Evolutionary conservation across 2,888 invertebrate genomes (phyloP), one percentile per base, ranked within the genome.

Genomic region (Chorisops tibialis): DNA sequence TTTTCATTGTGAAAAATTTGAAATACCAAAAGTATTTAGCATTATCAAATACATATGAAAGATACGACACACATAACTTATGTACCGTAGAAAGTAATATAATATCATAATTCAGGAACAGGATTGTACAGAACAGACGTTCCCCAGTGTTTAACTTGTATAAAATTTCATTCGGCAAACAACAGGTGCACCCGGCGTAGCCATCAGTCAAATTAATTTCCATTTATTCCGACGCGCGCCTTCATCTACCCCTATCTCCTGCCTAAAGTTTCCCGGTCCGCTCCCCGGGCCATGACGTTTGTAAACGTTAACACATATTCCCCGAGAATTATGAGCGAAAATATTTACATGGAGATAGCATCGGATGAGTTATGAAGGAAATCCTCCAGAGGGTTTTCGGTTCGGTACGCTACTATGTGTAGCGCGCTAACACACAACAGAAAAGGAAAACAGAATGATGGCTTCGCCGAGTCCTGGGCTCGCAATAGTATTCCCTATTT

Each of bases 121-220:
- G n/a, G n/a, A n/a, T n/a, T n/a, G n/a, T n/a, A n/a, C n/a, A n/a
- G n/a, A n/a, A n/a, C n/a, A n/a, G 30, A 30, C 30, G 30, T 30
- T 41, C 60, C 35, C 41, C n/a, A 59, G 41, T 63, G 54, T 56
- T 63, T 49, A 59, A 49, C 63, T 54, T 51, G 48, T 60, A 63
- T 63, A 60, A 63, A 54, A 54, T 54, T 54, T 54, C 54, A 54
- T 54, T 43, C 41, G 61, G 45, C 63, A 58, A 60, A 63, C 63
- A 63, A 63, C 63, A 63, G 63, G 63, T 63, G 63, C 63, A 63
- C 49, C 51, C 50, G 56, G 52, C 50, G 41, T 48, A 39, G 52
- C 39, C 56, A 63, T 61, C 63, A 63, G 56, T 63, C 63, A 63
- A 63, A 63, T 61, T 63, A 63, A 63, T 63, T 63, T 63, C 58